Base-by-base conservation (phyloP, 2,113 vertebrate species). In the Pedionomus torquatus region DNA sequence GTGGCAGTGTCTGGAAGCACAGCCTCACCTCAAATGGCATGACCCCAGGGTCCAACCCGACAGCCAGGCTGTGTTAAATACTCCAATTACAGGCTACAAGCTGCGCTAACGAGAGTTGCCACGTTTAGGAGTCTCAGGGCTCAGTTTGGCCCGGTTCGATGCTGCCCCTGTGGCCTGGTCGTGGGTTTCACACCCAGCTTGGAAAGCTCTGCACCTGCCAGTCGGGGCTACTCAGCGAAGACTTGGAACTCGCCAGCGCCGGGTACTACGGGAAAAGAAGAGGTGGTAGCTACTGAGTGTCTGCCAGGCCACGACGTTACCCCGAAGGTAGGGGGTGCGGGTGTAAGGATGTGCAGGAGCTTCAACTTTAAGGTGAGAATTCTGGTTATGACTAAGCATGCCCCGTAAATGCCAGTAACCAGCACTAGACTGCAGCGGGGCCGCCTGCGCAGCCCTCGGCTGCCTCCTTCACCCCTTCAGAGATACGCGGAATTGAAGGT, bases 131-230 rank as follows among this genome's bases (percentile, higher is more conserved):
- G 9, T 10, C 41, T 28, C 11, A 0, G 37, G 60, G 49, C 43
- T 35, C 43, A 35, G 10, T 17, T 30, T 28, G 26, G 10, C 46
- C 49, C 49, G 7, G 13, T 26, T 51, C 24, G 7, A 14, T 26
- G 49, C 49, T 5, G 6, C 19, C 10, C 1, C 5, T 26, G 31
- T 11, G 17, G 41, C 33, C 51, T 1, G 1, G 7, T 1, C 9
- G 33, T 6, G 14, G 23, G 17, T 19, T 21, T 20, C 4, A 49
- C 18, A 20, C 30, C 20, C 7, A 5, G 24, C 54, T 57, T 20
- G 39, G 35, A 13, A 39, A 51, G 49, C 7, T 63, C 35, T 19
- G 21, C 49, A 20, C 25, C 8, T 18, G 13, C 10, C 26, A 68
- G 54, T 8, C 28, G 26, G 35, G 15, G 37, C 33, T 25, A 9